Conservation (phyloP, 2,113 vertebrate species). For the Melanocharis versteri region DNA sequence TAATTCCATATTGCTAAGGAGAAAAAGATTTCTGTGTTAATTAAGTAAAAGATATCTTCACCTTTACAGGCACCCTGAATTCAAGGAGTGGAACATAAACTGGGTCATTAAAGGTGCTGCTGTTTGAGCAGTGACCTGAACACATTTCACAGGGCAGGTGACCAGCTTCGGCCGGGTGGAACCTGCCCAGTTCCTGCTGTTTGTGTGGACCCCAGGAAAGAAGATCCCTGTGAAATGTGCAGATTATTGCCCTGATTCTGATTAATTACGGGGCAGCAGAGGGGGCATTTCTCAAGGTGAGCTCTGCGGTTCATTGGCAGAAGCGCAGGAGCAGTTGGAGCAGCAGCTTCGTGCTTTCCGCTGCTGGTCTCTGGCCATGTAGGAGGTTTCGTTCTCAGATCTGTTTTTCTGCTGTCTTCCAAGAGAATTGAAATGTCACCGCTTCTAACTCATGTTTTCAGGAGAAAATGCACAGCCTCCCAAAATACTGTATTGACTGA, state of each 20-base stretch:
- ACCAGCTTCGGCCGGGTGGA: not conserved
- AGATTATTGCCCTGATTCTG: not conserved
- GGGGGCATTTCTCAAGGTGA: not conserved
- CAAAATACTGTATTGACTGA: conserved; percentile 36
- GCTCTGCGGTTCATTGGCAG: not conserved
- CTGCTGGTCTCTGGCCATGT: not conserved
- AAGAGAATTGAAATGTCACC: not conserved
- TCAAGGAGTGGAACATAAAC: not conserved
- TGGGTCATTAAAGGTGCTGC: not conserved
- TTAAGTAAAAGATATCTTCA: not conserved
- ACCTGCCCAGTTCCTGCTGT: not conserved
- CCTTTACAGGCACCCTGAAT: not conserved
- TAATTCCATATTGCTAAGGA: not conserved
- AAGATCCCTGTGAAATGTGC: not conserved
- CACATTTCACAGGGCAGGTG: not conserved
- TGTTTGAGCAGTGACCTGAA: not conserved
- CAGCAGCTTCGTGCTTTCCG: not conserved
- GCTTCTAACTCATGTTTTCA: not conserved
- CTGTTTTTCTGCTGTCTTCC: not conserved
- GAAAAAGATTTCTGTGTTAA: not conserved
- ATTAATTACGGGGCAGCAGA: not conserved
- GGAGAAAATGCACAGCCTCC: conserved; percentile 7
- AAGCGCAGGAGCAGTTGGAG: not conserved
- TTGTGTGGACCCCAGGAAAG: not conserved
- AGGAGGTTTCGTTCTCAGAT: not conserved